These are phyloP conservation scores for Ophonus ardosiacus DNA, from an alignment of 2,888 invertebrate species.

Conservation along the genomic window DNA sequence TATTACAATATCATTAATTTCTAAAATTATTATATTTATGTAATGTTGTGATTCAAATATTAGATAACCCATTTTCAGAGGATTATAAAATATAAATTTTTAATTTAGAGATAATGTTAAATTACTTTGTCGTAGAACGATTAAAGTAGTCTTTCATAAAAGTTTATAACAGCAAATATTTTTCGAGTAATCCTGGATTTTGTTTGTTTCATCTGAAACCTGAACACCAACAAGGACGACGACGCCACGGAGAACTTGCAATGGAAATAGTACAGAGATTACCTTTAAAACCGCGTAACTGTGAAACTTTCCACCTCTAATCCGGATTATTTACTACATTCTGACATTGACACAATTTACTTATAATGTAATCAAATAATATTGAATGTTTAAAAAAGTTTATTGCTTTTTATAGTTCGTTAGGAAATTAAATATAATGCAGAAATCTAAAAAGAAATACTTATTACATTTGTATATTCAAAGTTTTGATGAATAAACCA, in stretches of 20 bases:
- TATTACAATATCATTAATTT: no score
- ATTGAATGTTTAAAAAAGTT: background rate
- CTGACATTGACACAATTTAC: background rate
- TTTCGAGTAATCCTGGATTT: conserved; percentile 13
- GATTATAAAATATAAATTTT: no score
- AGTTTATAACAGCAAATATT: background rate
- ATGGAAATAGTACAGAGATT: background rate
- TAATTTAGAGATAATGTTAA: background rate
- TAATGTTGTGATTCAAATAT: no score
- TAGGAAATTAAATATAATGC: no score
- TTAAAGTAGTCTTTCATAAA: conserved; percentile 9
- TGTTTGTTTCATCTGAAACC: background rate
- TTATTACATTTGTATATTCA: no score
- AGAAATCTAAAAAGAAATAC: no score
- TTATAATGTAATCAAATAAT: background rate
- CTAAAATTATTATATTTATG: no score
- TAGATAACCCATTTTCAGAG: no score
- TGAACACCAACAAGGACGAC: no score
- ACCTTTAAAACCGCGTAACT: conserved; percentile 20
- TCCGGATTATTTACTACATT: conserved; percentile 2
- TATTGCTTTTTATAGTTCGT: no score
- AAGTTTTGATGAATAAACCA: no score
- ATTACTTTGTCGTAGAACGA: background rate
- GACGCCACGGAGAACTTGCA: background rate
- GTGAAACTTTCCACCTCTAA: conserved; percentile 7